Percentiles rank a stretch among this genome's conserved stretches.
Conservation (phyloP, 2,888 invertebrate genomes). For the Geophilus truncorum region DNA sequence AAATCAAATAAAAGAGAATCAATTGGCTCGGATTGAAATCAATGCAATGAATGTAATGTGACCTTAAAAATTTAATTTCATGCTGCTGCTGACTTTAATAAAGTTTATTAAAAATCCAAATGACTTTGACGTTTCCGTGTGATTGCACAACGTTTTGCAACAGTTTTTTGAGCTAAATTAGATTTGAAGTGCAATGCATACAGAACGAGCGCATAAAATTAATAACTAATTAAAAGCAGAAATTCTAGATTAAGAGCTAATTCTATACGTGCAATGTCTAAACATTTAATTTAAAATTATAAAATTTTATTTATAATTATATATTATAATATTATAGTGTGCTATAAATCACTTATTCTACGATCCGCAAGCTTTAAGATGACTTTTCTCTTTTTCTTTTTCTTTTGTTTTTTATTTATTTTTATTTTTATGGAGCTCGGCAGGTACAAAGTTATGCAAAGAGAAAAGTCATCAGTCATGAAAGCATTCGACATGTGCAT, state of each 20-base stretch:
- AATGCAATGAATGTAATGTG: not conserved
- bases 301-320: not conserved
- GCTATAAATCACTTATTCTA: no score
- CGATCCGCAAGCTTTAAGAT: no score
- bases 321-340: not conserved
- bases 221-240: not conserved
- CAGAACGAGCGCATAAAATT: not conserved
- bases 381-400: no score
- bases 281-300: not conserved
- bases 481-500: slow-evolving; percentile 3
- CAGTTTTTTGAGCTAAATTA: not conserved
- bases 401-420: not conserved
- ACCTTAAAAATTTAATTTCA: not conserved
- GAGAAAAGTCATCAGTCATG: not conserved
- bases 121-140: not conserved
- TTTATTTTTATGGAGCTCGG: not conserved
- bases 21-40: not conserved
- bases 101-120: not conserved
- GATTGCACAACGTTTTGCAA: not conserved
- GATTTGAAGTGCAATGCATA: not conserved
- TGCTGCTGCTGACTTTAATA: not conserved
- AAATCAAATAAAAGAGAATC: not conserved
- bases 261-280: no score
- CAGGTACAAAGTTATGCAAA: not conserved
- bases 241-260: not conserved